Evolutionary conservation across 2,888 invertebrate species (phyloP).

Genomic region (Onthophagus sagittarius): DNA sequence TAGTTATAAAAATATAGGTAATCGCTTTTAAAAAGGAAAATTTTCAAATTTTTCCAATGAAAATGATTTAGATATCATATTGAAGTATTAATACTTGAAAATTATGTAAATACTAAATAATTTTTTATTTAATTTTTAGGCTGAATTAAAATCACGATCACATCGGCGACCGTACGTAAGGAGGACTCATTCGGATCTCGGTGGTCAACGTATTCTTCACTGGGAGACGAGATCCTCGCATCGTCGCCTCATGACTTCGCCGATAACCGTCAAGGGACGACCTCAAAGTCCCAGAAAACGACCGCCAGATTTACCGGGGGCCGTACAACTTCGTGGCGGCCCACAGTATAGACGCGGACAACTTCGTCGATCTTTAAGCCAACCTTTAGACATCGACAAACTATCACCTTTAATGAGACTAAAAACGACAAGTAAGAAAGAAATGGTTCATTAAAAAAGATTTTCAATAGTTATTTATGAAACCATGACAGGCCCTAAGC

Average conservation of each 20-base stretch:
- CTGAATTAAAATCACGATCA: constrained; percentile 53
- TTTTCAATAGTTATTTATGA: too few relatives aligned
- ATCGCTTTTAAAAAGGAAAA: too few relatives aligned
- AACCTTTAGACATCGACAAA: constrained; percentile 62
- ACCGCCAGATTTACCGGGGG: constrained; percentile 42
- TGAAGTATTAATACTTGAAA: too few relatives aligned
- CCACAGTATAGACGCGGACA: constrained; percentile 36
- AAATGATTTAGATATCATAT: too few relatives aligned
- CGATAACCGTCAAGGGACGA: constrained; percentile 47
- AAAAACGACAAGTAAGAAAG: constrained; percentile 50
- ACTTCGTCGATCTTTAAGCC: constrained; percentile 61
- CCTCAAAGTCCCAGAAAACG: constrained; percentile 51
- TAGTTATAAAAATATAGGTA: too few relatives aligned
- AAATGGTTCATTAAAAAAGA: too few relatives aligned
- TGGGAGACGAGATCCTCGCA: constrained; percentile 52
- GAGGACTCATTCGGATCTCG: constrained; percentile 56
- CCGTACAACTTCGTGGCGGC: constrained; percentile 33
- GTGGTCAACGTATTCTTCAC: constrained; percentile 54
- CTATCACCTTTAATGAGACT: constrained; percentile 55
- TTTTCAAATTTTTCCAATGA: too few relatives aligned
- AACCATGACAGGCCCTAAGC: too few relatives aligned
- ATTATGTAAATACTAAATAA: too few relatives aligned
- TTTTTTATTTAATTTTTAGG: constrained; percentile 44
- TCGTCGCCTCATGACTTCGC: constrained; percentile 52
- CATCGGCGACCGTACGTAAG: constrained; percentile 51